Percentiles rank a stretch among this genome's conserved stretches.
Conservation (phyloP, 2,888 invertebrate genomes). For the Noctuana brunneofusca region DNA sequence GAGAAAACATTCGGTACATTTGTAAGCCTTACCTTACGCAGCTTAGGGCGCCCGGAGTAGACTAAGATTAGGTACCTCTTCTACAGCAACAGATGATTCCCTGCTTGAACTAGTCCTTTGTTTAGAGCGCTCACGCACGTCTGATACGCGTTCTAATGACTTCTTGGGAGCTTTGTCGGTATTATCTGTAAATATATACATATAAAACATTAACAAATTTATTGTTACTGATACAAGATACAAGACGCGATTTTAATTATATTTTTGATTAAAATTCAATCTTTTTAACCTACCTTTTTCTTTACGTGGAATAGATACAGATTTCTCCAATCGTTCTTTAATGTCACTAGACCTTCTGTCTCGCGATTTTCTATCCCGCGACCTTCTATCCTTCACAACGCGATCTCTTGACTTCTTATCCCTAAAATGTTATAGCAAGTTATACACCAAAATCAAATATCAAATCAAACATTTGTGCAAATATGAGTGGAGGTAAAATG, state of each 20-base stretch:
- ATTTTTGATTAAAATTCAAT: neutral
- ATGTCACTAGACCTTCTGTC: slow-evolving; percentile 74
- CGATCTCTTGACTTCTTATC: slow-evolving; percentile 77
- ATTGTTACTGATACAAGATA: too few relatives aligned
- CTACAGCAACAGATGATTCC: slow-evolving; percentile 71
- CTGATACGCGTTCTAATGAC: slow-evolving; percentile 64
- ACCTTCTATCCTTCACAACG: slow-evolving; percentile 61
- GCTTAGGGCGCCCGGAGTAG: too few relatives aligned
- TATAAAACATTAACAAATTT: neutral
- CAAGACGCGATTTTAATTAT: too few relatives aligned
- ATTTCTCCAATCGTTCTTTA: slow-evolving; percentile 75
- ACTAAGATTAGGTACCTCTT: too few relatives aligned
- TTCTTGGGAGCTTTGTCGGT: slow-evolving; percentile 66
- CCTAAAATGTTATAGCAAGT: slow-evolving; percentile 44
- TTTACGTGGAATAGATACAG: slow-evolving; percentile 76
- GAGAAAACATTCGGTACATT: too few relatives aligned
- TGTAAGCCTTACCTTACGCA: too few relatives aligned
- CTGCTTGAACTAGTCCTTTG: slow-evolving; percentile 76
- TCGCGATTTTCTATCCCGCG: slow-evolving; percentile 77
- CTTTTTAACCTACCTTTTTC: slow-evolving; percentile 49
- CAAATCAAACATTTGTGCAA: too few relatives aligned
- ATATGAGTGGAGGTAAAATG: too few relatives aligned
- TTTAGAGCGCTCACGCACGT: slow-evolving; percentile 56
- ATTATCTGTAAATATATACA: slow-evolving; percentile 56
- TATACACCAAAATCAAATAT: too few relatives aligned